Base-by-base conservation (phyloP, 2,888 invertebrate species). In the Clanis bilineata region DNA sequence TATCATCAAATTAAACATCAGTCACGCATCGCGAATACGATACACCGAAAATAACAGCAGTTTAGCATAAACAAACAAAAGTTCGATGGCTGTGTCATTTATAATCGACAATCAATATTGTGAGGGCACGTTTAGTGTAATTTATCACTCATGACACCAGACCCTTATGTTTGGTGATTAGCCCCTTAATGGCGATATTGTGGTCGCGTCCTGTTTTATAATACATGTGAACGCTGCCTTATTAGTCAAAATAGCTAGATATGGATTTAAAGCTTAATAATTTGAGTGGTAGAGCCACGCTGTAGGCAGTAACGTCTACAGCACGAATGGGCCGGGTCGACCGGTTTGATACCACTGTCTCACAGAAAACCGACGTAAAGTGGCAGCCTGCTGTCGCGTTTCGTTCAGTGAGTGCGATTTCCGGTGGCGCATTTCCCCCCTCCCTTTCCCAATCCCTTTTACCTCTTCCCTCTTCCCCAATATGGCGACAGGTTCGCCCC, bases 141-240 rank as follows among this genome's bases (percentile, higher is more conserved):
- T 72, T 70, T 67, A 72, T 72, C 70, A 72, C 65, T 62, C 62
- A 61, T 69, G 70, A 72, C 72, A 63, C 58, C 65, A 60, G 63
- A 61, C 66, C 64, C 67, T 63, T 68, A 66, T 72, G 69, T 71
- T 67, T 62, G 69, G 69, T 69, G 69, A 72, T 72, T 72, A 72
- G 68, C 60, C 66, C 60, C 61, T 54, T 69, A 68, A 68, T 67
- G 65, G 64, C 57, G 36, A 43, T 55, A 64, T 62, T 64, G 56
- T 63, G 62, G 58, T 23, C n/a, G 36, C 18, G 25, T 58, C 1
- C 15, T 39, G 45, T 58, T 58, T 38, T 38, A 47, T 47, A 45
- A 47, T 25, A 47, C 36, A 23, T 38, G 36, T 38, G 47, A 6
- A n/a, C 25, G 12, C 3, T 25, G 25, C 25, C 45, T 6, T n/a